phyloP scores from a whole-genome alignment of 92 coral and sea anemone species.

The Zoanthus sociatus region DNA sequence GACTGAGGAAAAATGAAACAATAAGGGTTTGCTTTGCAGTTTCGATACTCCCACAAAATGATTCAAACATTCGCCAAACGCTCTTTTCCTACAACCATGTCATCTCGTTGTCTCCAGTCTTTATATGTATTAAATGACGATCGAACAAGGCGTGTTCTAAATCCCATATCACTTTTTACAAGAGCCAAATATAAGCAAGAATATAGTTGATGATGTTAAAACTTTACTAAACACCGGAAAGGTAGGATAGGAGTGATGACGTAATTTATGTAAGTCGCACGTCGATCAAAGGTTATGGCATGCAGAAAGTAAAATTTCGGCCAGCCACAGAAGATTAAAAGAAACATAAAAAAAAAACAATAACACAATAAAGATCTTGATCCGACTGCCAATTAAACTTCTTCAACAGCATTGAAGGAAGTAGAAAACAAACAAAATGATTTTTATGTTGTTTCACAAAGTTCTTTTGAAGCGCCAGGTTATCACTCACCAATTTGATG shows the following conservation, averaged over 20 bases:
- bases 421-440: no score
- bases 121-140: not conserved
- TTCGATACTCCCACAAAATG: constrained; percentile 17
- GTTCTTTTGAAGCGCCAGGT: no score
- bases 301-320: no score
- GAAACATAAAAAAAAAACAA: no score
- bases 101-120: not conserved
- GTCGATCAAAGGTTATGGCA: no score
- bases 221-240: not conserved
- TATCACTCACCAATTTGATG: no score
- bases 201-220: not conserved
- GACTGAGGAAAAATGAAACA: not conserved
- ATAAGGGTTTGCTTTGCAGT: not conserved
- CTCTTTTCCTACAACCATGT: not conserved
- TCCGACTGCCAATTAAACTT: no score
- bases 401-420: no score
- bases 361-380: no score
- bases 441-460: no score
- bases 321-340: no score
- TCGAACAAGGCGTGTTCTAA: not conserved
- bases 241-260: not conserved
- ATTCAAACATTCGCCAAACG: not conserved
- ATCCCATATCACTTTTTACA: not conserved
- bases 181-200: not conserved
- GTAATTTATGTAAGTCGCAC: not conserved